Evolutionary conservation across 2,113 vertebrate species (phyloP), one percentile per base, ranked within the genome.

Genomic region (Onychostoma macrolepis): DNA sequence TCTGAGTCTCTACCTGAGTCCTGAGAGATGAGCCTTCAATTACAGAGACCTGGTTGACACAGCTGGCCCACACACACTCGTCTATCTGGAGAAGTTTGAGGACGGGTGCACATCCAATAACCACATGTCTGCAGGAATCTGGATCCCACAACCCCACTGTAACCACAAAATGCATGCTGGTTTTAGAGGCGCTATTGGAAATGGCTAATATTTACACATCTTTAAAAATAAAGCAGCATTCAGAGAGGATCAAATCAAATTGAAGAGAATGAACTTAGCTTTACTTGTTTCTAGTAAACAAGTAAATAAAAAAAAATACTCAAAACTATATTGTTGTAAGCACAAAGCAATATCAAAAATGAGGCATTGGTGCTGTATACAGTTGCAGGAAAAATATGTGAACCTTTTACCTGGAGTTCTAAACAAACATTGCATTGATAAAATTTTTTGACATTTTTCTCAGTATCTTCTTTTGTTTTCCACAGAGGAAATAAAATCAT

Each of bases 41-140:
- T 38, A 96, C 95, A 0, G 92, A 93, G 89, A 96, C 91, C 67
- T 61, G 86, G 43, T 94, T 90, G 81, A 92, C 94, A 30, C 95
- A 95, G 87, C 94, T 95, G 86, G 94, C 95, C 95, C 95, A 96
- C 67, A 95, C 93, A 0, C 92, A 88, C 0, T 94, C 93, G 80
- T 95, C 95, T 87, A 95, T 91, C 72, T 92, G 92, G 87, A 96
- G 92, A 75, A 96, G 91, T 2, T 93, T 92, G 2, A 92, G 91
- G 15, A 96, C 26, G 0, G 95, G 94, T 11, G 93, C 94, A 0
- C 87, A 87, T 9, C 95, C 95, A 83, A 96, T 91, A 0, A 91
- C 88, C 80, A 95, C 88, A 69, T 84, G 15, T 1, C 92, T 92
- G 2, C 90, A 90, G 45, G 90, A 94, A 80, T 92, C 94, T 53